Base-by-base conservation (phyloP, 2,888 invertebrate species). In the Acanthacorydalis orientalis region DNA sequence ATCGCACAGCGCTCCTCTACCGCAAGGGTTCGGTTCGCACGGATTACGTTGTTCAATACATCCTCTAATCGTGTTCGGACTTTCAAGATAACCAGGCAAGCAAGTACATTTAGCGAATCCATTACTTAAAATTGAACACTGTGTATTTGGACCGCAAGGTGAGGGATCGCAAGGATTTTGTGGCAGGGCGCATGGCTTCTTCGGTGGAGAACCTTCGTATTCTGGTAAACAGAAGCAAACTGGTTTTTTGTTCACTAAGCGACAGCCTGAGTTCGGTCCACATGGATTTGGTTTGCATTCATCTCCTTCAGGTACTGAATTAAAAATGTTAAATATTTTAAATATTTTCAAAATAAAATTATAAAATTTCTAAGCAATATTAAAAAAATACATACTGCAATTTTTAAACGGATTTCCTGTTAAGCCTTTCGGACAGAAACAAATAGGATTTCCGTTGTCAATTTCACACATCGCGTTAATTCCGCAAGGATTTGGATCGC, bases 321-420 rank as follows among this genome's bases (percentile, higher is more conserved):
- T 51, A 47, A 53, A 55, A 49, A 35, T 31, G 14, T 39, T 39
- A 15, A 9, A 15, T 39, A 39, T n/a, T 8, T 12, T 15, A 31
- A 41, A 15, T 16, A 41, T 4, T 41, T 16, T 41, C 31, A 9
- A 31, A 23, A 31, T 23, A 1, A 34, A 32, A 4, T 43, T 10
- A 12, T 33, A 14, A 33, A 34, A 12, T 15, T 9, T 11, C 10
- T 11, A n/a, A 12, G 6, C n/a, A 37, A 37, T 7, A 9, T 15
- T 44, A 15, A 14, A 15, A 2, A 34, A 38, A 54, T 65, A 83
- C 87, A 75, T 77, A 89, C 89, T 86, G 76, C 89, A 90, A 67
- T 79, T 83, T 60, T 81, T 78, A 62, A 89, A 89, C 40, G 91
- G 91, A 73, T 91, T 89, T 64, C 91, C 91, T 4, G 89, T 90